These are phyloP conservation scores for Poecile atricapillus DNA, from an alignment of 2,113 vertebrate genomes.

Conservation along the genomic window DNA sequence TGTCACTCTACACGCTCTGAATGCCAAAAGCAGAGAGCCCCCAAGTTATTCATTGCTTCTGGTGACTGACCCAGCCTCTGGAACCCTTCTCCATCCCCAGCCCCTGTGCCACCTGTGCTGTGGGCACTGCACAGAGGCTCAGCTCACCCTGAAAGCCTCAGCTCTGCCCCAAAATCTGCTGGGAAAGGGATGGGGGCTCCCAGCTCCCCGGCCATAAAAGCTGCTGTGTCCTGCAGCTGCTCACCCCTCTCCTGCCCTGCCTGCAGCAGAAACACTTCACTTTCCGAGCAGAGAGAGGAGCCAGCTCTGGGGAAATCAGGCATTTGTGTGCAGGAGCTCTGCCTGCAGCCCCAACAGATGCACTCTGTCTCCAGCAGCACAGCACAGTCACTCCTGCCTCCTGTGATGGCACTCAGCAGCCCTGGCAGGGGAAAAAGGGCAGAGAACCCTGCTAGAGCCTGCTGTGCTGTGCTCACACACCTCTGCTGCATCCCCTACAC, in stretches of 20 bases:
- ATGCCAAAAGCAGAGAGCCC: conserved; percentile 8
- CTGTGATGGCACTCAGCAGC: not conserved
- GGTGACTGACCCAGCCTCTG: conserved; percentile 14
- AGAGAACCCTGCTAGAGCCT: not conserved
- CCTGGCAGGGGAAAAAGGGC: not conserved
- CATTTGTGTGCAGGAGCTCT: not conserved
- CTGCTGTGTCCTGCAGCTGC: not conserved
- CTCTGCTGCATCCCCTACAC: too few relatives aligned
- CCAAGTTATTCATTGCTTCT: not conserved
- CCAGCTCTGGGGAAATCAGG: not conserved
- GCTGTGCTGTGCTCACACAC: too few relatives aligned
- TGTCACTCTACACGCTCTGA: not conserved
- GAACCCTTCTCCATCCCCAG: not conserved
- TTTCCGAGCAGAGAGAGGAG: not conserved
- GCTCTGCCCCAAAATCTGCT: not conserved
- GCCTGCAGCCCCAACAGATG: not conserved
- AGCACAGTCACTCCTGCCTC: not conserved
- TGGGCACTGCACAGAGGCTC: too few relatives aligned
- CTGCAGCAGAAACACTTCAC: not conserved
- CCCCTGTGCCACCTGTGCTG: not conserved
- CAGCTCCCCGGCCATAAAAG: not conserved
- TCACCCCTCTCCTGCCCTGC: not conserved
- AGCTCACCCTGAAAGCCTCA: not conserved
- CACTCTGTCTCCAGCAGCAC: not conserved
- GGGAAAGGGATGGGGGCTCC: not conserved